These are phyloP conservation scores for Catostomus latipinnis DNA, from an alignment of 2,797 vertebrate genomes.

Conservation along the genomic window DNA sequence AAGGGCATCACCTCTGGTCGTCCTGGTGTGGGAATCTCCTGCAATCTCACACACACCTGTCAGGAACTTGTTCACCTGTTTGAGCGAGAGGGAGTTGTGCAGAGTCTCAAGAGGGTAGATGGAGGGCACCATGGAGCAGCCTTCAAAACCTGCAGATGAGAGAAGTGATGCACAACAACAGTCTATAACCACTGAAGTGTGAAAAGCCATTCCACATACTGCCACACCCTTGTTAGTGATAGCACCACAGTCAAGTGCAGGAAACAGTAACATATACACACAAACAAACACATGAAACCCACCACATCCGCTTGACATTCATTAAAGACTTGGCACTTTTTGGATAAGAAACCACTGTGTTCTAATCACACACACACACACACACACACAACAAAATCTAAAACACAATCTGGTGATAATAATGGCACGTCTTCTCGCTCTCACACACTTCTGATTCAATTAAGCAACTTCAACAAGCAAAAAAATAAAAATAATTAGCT, in stretches of 20 bases:
- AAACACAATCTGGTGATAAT: not conserved
- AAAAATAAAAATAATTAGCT: not conserved
- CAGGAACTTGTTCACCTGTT: constrained; percentile 93
- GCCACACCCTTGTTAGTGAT: constrained; percentile 50
- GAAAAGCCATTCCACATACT: constrained; percentile 22
- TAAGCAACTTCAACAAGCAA: too few species aligned
- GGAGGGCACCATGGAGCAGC: constrained; percentile 98
- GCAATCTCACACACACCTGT: constrained; percentile 86
- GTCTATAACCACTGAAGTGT: not conserved
- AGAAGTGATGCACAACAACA: constrained; percentile 26
- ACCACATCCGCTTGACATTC: too few species aligned
- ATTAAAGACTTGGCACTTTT: too few species aligned
- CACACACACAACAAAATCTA: not conserved
- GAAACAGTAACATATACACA: not conserved
- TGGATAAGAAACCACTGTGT: too few species aligned
- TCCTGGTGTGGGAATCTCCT: constrained; percentile 81
- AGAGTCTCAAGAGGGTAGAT: constrained; percentile 97
- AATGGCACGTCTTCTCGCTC: too few species aligned
- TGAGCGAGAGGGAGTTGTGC: constrained; percentile 97
- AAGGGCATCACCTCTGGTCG: constrained; percentile 82
- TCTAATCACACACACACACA: too few species aligned
- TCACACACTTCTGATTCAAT: too few species aligned
- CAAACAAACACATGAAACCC: too few species aligned
- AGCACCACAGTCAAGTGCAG: constrained; percentile 16
- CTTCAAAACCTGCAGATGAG: constrained; percentile 89